A percentile compares a stretch with the other conserved stretches of the same genome.
phyloP scores from a whole-genome alignment of 2,113 vertebrate species.

The Daboia siamensis region DNA sequence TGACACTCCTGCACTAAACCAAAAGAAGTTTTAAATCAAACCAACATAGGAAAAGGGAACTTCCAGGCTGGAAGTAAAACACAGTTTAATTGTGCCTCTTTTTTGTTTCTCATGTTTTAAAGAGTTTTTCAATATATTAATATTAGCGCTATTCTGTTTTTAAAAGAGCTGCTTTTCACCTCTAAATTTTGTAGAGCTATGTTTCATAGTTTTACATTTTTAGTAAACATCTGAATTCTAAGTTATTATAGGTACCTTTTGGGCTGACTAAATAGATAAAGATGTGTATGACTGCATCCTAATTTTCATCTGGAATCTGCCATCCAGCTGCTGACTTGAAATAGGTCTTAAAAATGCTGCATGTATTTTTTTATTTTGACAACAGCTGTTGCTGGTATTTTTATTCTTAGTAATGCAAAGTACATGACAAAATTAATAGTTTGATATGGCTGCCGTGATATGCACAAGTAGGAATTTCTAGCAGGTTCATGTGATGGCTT shows the following conservation, averaged over 20 bases:
- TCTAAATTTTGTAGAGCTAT: neutral
- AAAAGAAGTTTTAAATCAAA: neutral
- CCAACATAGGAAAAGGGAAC: neutral
- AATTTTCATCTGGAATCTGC: neutral
- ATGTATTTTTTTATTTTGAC: neutral
- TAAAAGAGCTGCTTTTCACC: neutral
- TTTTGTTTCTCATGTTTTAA: neutral
- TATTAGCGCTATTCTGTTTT: neutral
- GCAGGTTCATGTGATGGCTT: neutral
- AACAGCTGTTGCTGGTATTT: neutral
- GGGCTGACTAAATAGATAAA: neutral
- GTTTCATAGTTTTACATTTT: neutral
- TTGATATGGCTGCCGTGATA: neutral
- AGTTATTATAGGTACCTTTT: neutral
- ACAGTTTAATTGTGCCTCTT: neutral
- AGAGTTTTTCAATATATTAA: neutral
- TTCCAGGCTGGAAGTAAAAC: neutral
- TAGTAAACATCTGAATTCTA: neutral
- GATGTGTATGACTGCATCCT: neutral
- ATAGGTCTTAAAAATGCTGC: neutral
- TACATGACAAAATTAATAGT: neutral
- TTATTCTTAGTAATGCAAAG: neutral
- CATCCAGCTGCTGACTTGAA: neutral
- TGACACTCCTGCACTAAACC: neutral
- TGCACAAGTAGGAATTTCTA: neutral